Percentiles rank a stretch among this genome's conserved stretches.
Evolutionary conservation across 2,888 invertebrate species (phyloP).

Genomic region (Dusona sp.): DNA sequence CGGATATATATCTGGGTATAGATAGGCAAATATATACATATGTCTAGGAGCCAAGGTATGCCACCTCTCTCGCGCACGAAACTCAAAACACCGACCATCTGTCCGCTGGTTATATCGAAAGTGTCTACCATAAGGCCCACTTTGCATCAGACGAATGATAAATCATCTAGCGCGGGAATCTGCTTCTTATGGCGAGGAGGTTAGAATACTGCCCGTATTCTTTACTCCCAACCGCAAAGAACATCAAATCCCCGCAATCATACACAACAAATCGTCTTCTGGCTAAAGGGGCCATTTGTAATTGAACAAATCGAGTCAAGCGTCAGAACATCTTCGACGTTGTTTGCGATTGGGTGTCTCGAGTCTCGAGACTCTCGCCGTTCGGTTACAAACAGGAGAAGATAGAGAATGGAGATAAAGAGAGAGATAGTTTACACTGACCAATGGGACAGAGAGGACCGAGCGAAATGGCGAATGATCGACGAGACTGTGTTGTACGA

Average conservation of each 20-base stretch:
- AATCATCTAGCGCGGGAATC: background rate
- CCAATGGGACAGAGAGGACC: background rate
- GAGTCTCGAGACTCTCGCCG: constrained; percentile 48
- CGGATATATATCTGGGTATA: no score
- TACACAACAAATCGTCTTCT: background rate
- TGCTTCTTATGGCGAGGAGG: background rate
- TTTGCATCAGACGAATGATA: background rate
- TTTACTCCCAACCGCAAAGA: background rate
- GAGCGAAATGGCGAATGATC: constrained; percentile 34
- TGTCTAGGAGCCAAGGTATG: background rate
- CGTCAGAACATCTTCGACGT: constrained; percentile 30
- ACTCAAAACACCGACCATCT: constrained; percentile 7
- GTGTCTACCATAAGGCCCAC: background rate
- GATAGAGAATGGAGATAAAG: constrained; percentile 1
- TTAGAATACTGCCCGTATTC: background rate
- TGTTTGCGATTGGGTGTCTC: constrained; percentile 29
- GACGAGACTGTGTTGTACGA: constrained; percentile 31
- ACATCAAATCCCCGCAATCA: background rate
- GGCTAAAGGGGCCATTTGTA: background rate
- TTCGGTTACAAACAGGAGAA: constrained; percentile 50
- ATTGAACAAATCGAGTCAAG: constrained; percentile 5
- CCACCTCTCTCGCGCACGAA: constrained; percentile 8
- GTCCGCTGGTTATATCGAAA: constrained; percentile 3
- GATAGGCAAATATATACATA: background rate
- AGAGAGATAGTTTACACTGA: constrained; percentile 4